Base-by-base conservation (phyloP, 2,797 vertebrate genomes). In the Smutsia gigantea region DNA sequence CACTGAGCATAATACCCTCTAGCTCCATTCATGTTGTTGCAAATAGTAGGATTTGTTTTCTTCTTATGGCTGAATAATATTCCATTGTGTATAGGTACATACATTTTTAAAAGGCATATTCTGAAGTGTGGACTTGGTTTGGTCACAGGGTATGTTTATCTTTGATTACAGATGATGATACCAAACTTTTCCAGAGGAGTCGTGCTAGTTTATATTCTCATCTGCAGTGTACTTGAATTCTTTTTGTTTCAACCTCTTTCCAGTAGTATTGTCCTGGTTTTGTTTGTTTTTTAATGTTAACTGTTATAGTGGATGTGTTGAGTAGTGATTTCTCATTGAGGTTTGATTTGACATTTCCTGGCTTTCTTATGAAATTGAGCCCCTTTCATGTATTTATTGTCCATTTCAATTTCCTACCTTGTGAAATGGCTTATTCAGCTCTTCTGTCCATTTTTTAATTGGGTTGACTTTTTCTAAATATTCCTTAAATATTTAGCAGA, bases 401-500 rank as follows among this genome's bases (percentile, higher is more conserved):
- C 27, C 81, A 27, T 64, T 93, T 82, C 31, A 21, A 77, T 82
- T 95, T 95, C n/a, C 68, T 83, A 7, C 86, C 86, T 77, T 83
- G 19, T 77, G 90, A 93, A 83, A 87, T 93, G 42, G 42, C n/a
- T 91, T 63, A 7, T 69, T 82, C 46, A 46, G 68, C 27, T 69
- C n/a, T 64, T 46, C 57, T 66, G 8, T 39, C 27, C n/a, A 34
- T 49, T 64, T 94, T 88, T 86, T 68, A 55, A 46, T 57, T 83
- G 69, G 1, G 7, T 55, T 53, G 46, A 46, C 57, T 93, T 90
- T 83, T n/a, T 46, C 17, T 61, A 46, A 46, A 11, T 5, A 13
- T 29, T 49, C n/a, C 27, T 51, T 86, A 90, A 90, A 68, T 81
- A n/a, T 37, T 63, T 82, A 63, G 18, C 25, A 86, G 19, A 87